A percentile compares a stretch with the other conserved stretches of the same genome.
phyloP scores from a whole-genome alignment of 2,113 vertebrate species.

The Nymphicus hollandicus region DNA sequence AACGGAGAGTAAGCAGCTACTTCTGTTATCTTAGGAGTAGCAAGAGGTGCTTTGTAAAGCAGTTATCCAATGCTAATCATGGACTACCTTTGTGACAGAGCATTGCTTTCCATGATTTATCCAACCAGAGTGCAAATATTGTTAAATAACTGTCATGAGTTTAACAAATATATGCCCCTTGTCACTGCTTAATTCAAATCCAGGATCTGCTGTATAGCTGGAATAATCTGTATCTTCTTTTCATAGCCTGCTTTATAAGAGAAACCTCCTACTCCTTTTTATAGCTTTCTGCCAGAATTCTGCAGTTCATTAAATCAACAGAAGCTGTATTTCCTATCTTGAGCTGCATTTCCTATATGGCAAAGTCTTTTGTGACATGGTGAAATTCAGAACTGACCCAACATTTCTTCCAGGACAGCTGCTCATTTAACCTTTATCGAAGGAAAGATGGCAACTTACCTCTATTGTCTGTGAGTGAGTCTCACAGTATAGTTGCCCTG shows the following conservation, averaged over 20 bases:
- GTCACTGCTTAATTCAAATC: constrained; percentile 20
- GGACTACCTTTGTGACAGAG: constrained; percentile 28
- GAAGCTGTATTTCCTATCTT: not conserved
- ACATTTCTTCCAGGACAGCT: not conserved
- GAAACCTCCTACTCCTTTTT: not conserved
- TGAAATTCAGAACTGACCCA: not conserved
- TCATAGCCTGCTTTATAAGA: not conserved
- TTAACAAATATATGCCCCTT: constrained; percentile 37
- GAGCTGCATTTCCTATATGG: not conserved
- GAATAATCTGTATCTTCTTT: constrained; percentile 9
- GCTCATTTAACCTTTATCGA: not conserved
- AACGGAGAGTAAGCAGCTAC: constrained; percentile 42
- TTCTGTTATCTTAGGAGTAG: constrained; percentile 12
- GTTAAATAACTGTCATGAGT: constrained; percentile 18
- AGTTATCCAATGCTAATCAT: constrained; percentile 47
- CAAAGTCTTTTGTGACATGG: not conserved
- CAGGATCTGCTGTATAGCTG: not conserved
- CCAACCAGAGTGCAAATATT: constrained; percentile 16
- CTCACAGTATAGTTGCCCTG: not conserved
- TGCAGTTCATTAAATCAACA: not conserved
- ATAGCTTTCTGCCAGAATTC: not conserved
- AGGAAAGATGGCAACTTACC: not conserved
- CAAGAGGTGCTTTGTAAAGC: constrained; percentile 39
- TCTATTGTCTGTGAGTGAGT: not conserved
- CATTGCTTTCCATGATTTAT: constrained; percentile 39